A percentile compares a stretch with the other conserved stretches of the same genome.
Evolutionary conservation across 2,888 invertebrate species (phyloP).

Genomic region (Phortica magna): DNA sequence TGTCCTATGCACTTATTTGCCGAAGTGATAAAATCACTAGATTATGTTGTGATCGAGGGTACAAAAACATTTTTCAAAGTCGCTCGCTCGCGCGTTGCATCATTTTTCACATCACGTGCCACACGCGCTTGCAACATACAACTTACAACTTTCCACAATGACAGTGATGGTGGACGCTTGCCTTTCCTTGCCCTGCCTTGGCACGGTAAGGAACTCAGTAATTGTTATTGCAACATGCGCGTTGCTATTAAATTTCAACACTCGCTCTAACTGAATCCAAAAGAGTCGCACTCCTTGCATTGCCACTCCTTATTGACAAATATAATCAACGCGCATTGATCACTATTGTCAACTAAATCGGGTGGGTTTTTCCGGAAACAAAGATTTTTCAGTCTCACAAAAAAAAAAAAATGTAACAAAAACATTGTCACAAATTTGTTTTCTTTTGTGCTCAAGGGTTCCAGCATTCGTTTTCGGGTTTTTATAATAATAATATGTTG

Average conservation of each 20-base stretch:
- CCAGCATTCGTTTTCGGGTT: not conserved
- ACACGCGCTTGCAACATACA: conserved; percentile 59
- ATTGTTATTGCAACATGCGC: conserved; percentile 63
- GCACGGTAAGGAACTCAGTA: not conserved
- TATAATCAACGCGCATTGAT: conserved; percentile 29
- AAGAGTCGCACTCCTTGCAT: not conserved
- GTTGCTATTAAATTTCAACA: conserved; percentile 67
- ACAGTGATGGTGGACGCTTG: not conserved
- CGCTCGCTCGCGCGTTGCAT: conserved; percentile 44
- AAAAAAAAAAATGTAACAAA: not conserved
- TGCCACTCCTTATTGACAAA: conserved; percentile 2
- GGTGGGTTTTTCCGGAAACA: conserved; percentile 12
- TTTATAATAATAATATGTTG: conserved; percentile 3
- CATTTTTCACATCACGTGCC: conserved; percentile 72
- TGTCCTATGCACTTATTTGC: conserved; percentile 51
- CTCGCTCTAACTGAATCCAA: not conserved
- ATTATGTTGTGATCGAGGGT: conserved; percentile 67
- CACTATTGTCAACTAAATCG: conserved; percentile 13
- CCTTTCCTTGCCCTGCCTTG: not conserved
- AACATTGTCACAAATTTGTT: conserved; percentile 12
- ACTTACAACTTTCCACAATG: not conserved
- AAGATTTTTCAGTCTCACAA: not conserved
- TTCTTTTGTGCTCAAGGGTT: conserved; percentile 5
- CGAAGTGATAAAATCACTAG: conserved; percentile 70
- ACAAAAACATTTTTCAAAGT: conserved; percentile 7